Conservation (phyloP, 2,797 vertebrate species). For the Etheostoma nigrum region DNA sequence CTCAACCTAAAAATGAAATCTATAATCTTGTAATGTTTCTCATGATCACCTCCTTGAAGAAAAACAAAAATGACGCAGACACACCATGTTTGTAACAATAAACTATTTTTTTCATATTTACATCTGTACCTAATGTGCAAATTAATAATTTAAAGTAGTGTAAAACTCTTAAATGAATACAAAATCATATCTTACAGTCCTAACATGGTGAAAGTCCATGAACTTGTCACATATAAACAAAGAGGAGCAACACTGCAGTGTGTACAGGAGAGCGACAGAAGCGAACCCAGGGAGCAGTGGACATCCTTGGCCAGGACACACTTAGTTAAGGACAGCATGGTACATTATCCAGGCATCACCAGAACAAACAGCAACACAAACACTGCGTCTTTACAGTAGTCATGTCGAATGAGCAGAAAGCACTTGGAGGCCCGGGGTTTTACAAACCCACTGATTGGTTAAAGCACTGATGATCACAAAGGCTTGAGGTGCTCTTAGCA, state of each 20-base stretch:
- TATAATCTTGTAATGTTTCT: neutral
- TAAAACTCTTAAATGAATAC: slow-evolving; percentile 88
- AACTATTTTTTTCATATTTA: slow-evolving; percentile 88
- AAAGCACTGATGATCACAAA: slow-evolving; percentile 86
- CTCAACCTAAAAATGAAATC: neutral
- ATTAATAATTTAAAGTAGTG: slow-evolving; percentile 89
- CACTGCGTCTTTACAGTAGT: slow-evolving; percentile 79
- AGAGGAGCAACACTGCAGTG: slow-evolving; percentile 79
- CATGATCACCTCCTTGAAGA: slow-evolving; percentile 13
- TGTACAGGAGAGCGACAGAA: slow-evolving; percentile 81
- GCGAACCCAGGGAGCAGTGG: slow-evolving; percentile 82
- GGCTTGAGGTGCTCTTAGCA: slow-evolving; percentile 84
- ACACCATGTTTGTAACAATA: slow-evolving; percentile 88
- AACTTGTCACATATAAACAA: slow-evolving; percentile 82
- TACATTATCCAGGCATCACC: slow-evolving; percentile 79
- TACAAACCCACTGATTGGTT: slow-evolving; percentile 79
- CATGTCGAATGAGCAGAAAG: slow-evolving; percentile 78
- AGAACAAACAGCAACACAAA: slow-evolving; percentile 81
- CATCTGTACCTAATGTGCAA: slow-evolving; percentile 90
- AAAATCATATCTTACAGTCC: slow-evolving; percentile 86
- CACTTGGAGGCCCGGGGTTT: slow-evolving; percentile 77
- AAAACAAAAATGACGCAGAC: slow-evolving; percentile 84
- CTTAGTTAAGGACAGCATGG: slow-evolving; percentile 80
- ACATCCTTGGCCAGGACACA: slow-evolving; percentile 87
- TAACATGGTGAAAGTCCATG: slow-evolving; percentile 84